These are phyloP conservation scores for Grammomys dolichurus DNA, from an alignment of 2,113 vertebrate species.

Conservation along the genomic window DNA sequence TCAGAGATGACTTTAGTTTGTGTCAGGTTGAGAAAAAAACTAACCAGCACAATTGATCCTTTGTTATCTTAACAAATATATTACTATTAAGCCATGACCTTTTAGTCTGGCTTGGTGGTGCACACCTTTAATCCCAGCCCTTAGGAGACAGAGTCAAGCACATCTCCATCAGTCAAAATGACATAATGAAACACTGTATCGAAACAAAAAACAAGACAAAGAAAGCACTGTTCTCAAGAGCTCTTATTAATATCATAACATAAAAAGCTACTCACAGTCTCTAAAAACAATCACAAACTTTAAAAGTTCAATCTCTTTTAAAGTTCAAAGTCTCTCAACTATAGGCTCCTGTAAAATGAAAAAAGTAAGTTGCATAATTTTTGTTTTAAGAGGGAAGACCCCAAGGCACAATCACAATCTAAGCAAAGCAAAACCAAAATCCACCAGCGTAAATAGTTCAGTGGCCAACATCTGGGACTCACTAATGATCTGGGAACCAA, in stretches of 20 bases:
- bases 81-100: not conserved
- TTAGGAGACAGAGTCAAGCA: not conserved
- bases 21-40: not conserved
- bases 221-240: not conserved
- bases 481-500: not conserved
- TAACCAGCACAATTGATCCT: not conserved
- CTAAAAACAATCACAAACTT: not conserved
- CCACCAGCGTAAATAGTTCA: not conserved
- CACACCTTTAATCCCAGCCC: not conserved
- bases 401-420: not conserved
- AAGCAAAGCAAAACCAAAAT: not conserved
- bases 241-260: not conserved
- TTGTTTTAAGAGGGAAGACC: not conserved
- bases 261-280: not conserved
- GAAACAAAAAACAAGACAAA: not conserved
- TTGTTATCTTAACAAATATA: not conserved
- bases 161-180: not conserved
- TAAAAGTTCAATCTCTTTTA: not conserved
- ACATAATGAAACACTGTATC: not conserved
- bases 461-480: not conserved
- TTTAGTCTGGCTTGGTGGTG: not conserved
- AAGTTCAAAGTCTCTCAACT: not conserved
- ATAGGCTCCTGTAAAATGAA: not conserved
- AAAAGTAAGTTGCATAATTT: not conserved
- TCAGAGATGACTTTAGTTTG: not conserved